Percentiles rank a stretch among this genome's conserved stretches.
Conservation (phyloP, 2,113 vertebrate genomes). For the Hippocampus zosterae region DNA sequence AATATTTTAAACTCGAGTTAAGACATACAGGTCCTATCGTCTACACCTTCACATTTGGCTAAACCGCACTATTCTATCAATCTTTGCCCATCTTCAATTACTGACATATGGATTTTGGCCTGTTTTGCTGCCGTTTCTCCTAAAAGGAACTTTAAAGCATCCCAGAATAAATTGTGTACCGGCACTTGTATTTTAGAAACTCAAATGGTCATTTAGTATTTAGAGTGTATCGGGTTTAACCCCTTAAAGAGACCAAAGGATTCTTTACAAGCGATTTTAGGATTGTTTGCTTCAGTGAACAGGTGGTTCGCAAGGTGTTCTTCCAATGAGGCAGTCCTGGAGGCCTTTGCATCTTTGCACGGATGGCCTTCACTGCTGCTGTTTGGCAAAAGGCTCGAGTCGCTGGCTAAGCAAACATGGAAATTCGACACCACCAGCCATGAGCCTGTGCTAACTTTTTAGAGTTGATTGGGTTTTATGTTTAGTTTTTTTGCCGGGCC, state of each 20-base stretch:
- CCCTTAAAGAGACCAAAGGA: neutral
- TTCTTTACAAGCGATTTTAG: neutral
- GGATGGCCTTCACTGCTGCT: neutral
- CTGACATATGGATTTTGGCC: neutral
- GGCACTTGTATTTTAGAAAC: neutral
- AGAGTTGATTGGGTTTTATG: conserved; percentile 30
- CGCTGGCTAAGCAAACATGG: conserved; percentile 14
- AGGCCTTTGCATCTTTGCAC: neutral
- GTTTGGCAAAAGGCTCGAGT: neutral
- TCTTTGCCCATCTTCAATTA: no score
- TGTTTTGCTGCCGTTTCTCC: neutral
- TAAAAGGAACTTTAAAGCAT: neutral
- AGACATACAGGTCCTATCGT: no score
- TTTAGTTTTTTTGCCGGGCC: conserved; percentile 64
- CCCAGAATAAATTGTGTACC: neutral
- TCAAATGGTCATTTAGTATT: no score
- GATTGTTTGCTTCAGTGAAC: neutral
- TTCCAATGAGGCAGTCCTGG: neutral
- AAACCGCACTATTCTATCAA: no score
- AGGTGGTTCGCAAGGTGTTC: neutral
- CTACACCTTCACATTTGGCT: no score
- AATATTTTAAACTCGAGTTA: no score
- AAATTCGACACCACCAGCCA: conserved; percentile 1
- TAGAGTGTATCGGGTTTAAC: neutral
- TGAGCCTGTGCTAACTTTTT: conserved; percentile 31